A percentile compares a stretch with the other conserved stretches of the same genome.
Evolutionary conservation across 2,113 vertebrate species (phyloP).

Genomic region (Morone chrysops): DNA sequence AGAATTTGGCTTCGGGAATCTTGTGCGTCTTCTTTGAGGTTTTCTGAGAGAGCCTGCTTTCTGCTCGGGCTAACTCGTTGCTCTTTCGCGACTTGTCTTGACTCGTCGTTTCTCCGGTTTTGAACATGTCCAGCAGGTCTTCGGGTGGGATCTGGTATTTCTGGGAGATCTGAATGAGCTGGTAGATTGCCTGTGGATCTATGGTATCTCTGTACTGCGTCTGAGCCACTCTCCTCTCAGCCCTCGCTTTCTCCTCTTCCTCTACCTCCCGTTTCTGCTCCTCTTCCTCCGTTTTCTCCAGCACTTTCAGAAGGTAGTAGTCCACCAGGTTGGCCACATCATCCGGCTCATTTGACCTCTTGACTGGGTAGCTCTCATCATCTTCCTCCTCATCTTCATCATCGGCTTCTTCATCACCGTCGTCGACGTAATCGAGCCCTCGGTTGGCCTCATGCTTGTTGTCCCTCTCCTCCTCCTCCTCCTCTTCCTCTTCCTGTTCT

Average conservation of each 20-base stretch:
- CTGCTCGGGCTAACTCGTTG: conserved; percentile 75
- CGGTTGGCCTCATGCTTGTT: conserved; percentile 85
- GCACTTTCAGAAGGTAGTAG: conserved; percentile 89
- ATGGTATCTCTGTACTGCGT: conserved; percentile 78
- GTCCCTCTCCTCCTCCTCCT: conserved; percentile 85
- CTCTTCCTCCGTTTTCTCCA: conserved; percentile 85
- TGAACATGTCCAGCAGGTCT: conserved; percentile 92
- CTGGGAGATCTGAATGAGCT: conserved; percentile 91
- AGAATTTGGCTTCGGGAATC: conserved; percentile 77
- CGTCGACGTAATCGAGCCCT: conserved; percentile 76
- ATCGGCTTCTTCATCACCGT: conserved; percentile 73
- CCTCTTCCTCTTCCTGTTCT: conserved; percentile 86
- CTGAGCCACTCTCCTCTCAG: conserved; percentile 82
- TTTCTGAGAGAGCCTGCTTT: conserved; percentile 78
- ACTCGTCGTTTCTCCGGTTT: conserved; percentile 80
- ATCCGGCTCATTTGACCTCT: conserved; percentile 87
- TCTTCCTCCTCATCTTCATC: conserved; percentile 66
- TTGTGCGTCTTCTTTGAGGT: conserved; percentile 84
- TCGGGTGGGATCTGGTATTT: conserved; percentile 93
- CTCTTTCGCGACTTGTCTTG: conserved; percentile 81
- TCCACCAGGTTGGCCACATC: conserved; percentile 88
- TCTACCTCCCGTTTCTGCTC: conserved; percentile 77
- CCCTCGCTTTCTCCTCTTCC: conserved; percentile 74
- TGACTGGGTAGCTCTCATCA: conserved; percentile 83
- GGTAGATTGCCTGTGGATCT: conserved; percentile 88